Base-by-base conservation (phyloP, 1,140 invertebrate genomes). In the Tetragonula clypearis region DNA sequence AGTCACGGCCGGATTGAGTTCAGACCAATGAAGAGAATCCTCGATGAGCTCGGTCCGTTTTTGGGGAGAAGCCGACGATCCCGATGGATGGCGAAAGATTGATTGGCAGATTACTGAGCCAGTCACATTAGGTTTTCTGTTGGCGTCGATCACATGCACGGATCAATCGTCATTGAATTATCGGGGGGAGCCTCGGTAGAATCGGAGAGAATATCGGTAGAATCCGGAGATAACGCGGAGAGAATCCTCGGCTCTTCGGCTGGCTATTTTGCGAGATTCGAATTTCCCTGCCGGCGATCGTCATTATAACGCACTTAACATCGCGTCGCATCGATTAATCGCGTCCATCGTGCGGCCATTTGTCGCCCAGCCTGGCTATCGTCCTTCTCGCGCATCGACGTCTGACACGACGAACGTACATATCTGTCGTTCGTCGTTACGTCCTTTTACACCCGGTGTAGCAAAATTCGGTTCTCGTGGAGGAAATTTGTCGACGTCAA, bases 91-190 rank as follows among this genome's bases (percentile, higher is more conserved):
- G 5, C 11, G 41, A 23, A 65, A 69, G 73, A 35, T 69, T 8
- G 74, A 78, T 12, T 49, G 65, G 23, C 55, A 9, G 19, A 35
- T 56, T 21, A 56, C 49, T 8, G 4, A 15, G 21, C 14, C 41
- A 49, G 17, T 58, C 49, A 35, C 35, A 53, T 71, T 78, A 78
- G 26, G 12, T 71, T 69, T 60, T 69, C 81, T 26, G 53, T 6
- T 19, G 74, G 62, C 62, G 58, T 68, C 17, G 72, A 58, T 41
- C 62, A 26, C 41, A 19, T 5, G 23, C 17, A 19, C n/a, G 9
- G 58, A 83, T 78, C 74, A 83, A 58, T 78, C 53, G 74, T 78
- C 74, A 83, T 83, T 41, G 75, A 78, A 78, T 83, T 78, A 83
- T 17, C 11, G 23, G 21, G 0, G 8, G 35, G 8, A 17, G 14